Evolutionary conservation across 2,888 invertebrate species (phyloP).

Genomic region (Phaedon cochleariae): DNA sequence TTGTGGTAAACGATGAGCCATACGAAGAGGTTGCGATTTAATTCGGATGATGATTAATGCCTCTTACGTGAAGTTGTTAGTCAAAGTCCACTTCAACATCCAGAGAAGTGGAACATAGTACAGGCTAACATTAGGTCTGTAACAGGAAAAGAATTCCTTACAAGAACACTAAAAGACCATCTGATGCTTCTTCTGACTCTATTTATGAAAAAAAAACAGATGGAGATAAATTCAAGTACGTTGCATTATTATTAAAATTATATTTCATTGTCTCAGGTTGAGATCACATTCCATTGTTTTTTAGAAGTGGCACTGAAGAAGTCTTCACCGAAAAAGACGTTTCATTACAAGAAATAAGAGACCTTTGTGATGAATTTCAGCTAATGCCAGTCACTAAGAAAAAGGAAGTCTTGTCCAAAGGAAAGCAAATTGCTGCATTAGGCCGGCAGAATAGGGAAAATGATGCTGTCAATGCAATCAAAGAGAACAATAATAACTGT

Average conservation of each 20-base stretch:
- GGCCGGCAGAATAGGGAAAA: conserved; percentile 3
- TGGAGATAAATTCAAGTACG: neutral
- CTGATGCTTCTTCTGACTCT: conserved; percentile 2
- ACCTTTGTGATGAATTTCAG: neutral
- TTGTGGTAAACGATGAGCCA: too few relatives aligned
- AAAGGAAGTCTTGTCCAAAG: neutral
- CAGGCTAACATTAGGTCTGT: conserved; percentile 5
- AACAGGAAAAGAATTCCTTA: neutral
- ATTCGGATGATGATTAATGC: neutral
- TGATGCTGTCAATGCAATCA: neutral
- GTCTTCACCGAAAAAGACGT: neutral
- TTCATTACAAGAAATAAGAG: conserved; percentile 1
- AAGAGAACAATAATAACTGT: neutral
- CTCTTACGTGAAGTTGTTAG: conserved; percentile 5
- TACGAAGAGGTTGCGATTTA: conserved; percentile 6
- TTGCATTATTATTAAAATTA: neutral
- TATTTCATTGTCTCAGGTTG: neutral
- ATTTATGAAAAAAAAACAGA: neutral
- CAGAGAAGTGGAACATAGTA: neutral
- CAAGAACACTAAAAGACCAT: neutral
- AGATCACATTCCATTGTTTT: conserved; percentile 1
- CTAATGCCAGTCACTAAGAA: conserved; percentile 2
- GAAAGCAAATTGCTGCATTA: conserved; percentile 4
- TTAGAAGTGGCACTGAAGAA: conserved; percentile 3
- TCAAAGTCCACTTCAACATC: neutral